Evolutionary conservation across 2,797 vertebrate species (phyloP).

Genomic region (Hippopotamyrus pictus): DNA sequence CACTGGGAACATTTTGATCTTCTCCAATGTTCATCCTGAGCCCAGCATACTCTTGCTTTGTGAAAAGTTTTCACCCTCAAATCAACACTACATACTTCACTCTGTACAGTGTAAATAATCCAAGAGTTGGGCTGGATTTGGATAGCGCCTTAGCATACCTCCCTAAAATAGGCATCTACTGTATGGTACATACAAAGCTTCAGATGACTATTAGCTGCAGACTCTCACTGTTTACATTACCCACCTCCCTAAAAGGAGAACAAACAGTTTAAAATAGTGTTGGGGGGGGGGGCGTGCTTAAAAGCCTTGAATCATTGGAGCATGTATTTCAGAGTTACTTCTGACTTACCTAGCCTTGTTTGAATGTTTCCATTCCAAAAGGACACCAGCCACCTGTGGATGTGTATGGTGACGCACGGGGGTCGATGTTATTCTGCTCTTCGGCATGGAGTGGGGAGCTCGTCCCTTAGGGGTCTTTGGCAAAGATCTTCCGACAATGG

Average conservation of each 20-base stretch:
- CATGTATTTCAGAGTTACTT: background rate
- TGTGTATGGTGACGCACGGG: background rate
- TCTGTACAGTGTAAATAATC: background rate
- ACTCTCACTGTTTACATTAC: conserved; percentile 56
- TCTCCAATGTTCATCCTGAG: background rate
- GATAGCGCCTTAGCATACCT: conserved; percentile 40
- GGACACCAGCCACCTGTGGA: background rate
- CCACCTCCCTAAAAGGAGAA: conserved; percentile 34
- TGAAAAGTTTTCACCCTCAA: conserved; percentile 42
- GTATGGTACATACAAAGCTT: conserved; percentile 33
- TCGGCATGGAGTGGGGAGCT: background rate
- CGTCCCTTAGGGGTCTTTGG: background rate
- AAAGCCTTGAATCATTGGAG: background rate
- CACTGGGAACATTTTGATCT: background rate
- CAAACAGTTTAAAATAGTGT: conserved; percentile 24
- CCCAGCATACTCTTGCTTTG: conserved; percentile 38
- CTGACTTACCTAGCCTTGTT: background rate
- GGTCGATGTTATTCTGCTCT: background rate
- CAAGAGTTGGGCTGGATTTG: conserved; percentile 25
- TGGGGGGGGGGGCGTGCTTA: background rate
- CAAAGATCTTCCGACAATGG: background rate
- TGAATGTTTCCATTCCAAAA: background rate
- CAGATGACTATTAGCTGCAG: conserved; percentile 48
- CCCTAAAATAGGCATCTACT: conserved; percentile 71
- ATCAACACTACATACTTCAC: background rate